Evolutionary conservation across 2,113 vertebrate species (phyloP).

Genomic region (Platichthys stellatus): DNA sequence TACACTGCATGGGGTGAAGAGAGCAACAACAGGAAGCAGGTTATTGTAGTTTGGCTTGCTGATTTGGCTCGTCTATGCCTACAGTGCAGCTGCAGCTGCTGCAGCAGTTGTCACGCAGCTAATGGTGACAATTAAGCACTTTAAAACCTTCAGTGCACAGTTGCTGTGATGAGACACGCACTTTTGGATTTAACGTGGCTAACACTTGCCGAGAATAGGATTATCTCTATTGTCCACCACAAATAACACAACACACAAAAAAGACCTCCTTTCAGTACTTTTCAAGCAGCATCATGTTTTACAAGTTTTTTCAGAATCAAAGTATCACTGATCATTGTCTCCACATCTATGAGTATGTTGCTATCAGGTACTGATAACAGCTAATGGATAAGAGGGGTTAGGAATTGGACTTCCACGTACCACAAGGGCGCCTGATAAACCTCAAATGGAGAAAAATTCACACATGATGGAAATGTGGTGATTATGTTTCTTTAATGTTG

Average conservation of each 20-base stretch:
- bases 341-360: no score
- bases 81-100: neutral
- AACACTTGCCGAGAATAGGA: neutral
- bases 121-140: conserved; percentile 3
- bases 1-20: neutral
- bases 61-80: neutral
- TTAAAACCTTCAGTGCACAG: neutral
- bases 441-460: no score
- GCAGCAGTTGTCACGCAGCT: neutral
- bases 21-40: neutral
- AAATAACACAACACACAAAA: neutral
- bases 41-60: neutral
- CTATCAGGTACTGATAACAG: no score
- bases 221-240: neutral
- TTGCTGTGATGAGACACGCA: conserved; percentile 1
- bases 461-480: no score
- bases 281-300: neutral
- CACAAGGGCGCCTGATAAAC: no score
- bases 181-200: neutral
- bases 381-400: no score
- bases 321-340: no score
- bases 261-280: neutral
- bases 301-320: no score
- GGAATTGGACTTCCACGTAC: no score
- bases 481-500: no score